Conservation (phyloP, 2,888 invertebrate species). For the Andrena fulva region DNA sequence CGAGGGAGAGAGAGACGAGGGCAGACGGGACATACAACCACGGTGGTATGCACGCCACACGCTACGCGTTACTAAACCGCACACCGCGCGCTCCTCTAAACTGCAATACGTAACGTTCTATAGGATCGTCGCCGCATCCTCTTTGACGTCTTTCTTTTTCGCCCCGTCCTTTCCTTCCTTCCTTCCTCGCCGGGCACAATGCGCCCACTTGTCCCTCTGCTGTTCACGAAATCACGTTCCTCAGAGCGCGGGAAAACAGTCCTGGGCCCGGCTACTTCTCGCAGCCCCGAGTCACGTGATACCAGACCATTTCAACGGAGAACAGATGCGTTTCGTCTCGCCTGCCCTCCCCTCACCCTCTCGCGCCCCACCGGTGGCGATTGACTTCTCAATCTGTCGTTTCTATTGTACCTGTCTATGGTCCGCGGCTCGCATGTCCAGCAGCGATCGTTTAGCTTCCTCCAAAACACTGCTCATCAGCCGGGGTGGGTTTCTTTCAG, state of each 20-base stretch:
- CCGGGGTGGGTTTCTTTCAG: conserved; percentile 4
- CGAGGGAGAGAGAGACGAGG: conserved; percentile 38
- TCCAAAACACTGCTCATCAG: conserved; percentile 7
- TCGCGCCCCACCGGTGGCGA: not conserved
- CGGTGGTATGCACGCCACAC: conserved; percentile 77
- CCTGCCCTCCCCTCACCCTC: not conserved
- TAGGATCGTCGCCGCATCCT: conserved; percentile 57
- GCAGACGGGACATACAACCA: conserved; percentile 53
- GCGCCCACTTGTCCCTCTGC: conserved; percentile 3
- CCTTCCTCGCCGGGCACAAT: conserved; percentile 33
- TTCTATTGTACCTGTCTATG: not conserved
- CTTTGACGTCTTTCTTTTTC: conserved; percentile 51
- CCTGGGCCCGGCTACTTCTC: not conserved
- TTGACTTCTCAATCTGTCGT: conserved; percentile 2
- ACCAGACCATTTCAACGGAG: too few species aligned
- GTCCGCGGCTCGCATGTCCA: conserved; percentile 27
- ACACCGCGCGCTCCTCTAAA: conserved; percentile 59
- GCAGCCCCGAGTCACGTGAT: too few species aligned
- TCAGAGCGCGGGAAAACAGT: not conserved
- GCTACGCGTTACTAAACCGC: conserved; percentile 69
- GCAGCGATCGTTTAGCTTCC: conserved; percentile 13
- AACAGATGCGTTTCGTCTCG: too few species aligned
- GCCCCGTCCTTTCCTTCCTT: conserved; percentile 18
- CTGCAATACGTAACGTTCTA: conserved; percentile 48
- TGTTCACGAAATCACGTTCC: conserved; percentile 47